phyloP scores from a whole-genome alignment of 1,140 invertebrate genomes.

The Leucophenga varia region DNA sequence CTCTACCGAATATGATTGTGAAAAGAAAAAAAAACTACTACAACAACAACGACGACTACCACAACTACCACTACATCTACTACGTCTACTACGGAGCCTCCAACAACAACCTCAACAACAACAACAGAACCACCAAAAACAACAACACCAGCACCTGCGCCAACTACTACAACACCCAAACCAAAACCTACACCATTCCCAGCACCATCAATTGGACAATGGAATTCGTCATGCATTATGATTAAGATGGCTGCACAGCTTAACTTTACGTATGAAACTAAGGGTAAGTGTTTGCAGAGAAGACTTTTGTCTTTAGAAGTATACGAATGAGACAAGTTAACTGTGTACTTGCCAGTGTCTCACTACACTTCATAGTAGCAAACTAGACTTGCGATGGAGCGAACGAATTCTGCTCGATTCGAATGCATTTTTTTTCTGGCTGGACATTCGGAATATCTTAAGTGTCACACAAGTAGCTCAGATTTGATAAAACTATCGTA shows the following conservation, averaged over 20 bases:
- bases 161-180: slow-evolving; percentile 34
- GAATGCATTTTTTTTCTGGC: no score
- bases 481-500: no score
- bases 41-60: slow-evolving; percentile 15
- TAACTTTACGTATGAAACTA: slow-evolving; percentile 61
- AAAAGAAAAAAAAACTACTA: slow-evolving; percentile 26
- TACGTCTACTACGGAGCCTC: slow-evolving; percentile 17
- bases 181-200: slow-evolving; percentile 51
- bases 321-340: not conserved
- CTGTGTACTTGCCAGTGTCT: not conserved
- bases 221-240: slow-evolving; percentile 64
- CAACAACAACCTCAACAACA: slow-evolving; percentile 22
- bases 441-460: no score
- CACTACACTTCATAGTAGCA: not conserved
- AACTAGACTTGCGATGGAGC: not conserved
- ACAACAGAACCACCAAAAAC: slow-evolving; percentile 8
- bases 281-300: slow-evolving; percentile 45
- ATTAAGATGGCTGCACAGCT: slow-evolving; percentile 65
- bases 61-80: slow-evolving; percentile 12
- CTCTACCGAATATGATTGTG: slow-evolving; percentile 71
- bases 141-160: slow-evolving; percentile 36
- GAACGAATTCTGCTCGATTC: no score
- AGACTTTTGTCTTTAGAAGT: no score
- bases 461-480: no score
- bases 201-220: slow-evolving; percentile 59